These are phyloP conservation scores for Nestor notabilis DNA, from an alignment of 2,113 vertebrate genomes.

Conservation along the genomic window DNA sequence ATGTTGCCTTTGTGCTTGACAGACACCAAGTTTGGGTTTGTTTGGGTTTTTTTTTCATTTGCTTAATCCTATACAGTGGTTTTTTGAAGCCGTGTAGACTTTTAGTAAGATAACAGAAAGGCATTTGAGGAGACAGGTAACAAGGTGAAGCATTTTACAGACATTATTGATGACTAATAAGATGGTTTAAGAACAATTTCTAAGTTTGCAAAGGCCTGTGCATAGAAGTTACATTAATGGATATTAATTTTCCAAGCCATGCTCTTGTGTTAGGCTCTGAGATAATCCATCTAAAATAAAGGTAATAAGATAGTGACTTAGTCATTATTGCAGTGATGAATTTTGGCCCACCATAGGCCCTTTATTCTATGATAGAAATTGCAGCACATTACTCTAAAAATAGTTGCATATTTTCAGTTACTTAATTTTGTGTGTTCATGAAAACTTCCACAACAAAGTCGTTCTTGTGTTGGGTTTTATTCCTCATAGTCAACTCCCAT, in stretches of 20 bases:
- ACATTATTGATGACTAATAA: not conserved
- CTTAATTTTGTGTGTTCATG: not conserved
- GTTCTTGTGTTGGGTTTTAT: not conserved
- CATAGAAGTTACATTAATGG: not conserved
- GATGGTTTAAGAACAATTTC: not conserved
- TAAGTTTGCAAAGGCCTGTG: not conserved
- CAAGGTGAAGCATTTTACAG: not conserved
- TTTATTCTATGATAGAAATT: not conserved
- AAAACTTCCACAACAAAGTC: not conserved
- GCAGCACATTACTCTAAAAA: not conserved
- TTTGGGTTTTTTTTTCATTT: not conserved
- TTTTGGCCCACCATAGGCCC: not conserved
- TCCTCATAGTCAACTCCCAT: not conserved
- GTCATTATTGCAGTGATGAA: not conserved
- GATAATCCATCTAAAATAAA: not conserved
- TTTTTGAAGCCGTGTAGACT: not conserved
- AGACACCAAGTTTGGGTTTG: not conserved
- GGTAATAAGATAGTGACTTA: not conserved
- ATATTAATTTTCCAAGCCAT: not conserved
- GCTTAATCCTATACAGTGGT: not conserved
- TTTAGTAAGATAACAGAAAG: not conserved
- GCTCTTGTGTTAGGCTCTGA: not conserved
- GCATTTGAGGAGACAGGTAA: not conserved
- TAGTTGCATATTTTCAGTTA: not conserved
- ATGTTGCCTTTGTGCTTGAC: not conserved